A percentile compares a stretch with the other conserved stretches of the same genome.
Evolutionary conservation across 2,113 vertebrate species (phyloP).

Genomic region (Salvator merianae): DNA sequence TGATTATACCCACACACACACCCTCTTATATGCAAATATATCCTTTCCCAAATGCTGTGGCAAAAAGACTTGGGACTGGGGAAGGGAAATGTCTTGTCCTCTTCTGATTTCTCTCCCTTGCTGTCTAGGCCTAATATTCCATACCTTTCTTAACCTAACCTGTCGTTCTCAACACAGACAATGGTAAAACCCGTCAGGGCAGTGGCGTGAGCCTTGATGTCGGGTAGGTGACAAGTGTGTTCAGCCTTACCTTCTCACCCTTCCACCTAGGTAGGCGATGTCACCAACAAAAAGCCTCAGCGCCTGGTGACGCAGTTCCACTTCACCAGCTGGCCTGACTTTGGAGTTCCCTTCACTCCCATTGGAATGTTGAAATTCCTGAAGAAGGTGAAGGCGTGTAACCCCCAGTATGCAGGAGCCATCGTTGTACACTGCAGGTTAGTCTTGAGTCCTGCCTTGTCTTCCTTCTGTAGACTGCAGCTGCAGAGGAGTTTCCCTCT

Average conservation of each 20-base stretch:
- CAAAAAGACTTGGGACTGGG: background rate
- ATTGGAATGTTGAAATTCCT: conserved; percentile 99
- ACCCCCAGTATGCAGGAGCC: conserved; percentile 92
- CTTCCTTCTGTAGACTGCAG: too few relatives aligned
- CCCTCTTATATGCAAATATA: too few relatives aligned
- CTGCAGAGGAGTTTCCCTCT: too few relatives aligned
- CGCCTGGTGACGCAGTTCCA: conserved; percentile 97
- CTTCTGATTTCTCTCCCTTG: background rate
- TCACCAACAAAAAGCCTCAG: conserved; percentile 96
- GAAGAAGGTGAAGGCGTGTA: conserved; percentile 96
- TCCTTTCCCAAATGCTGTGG: background rate
- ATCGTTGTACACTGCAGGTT: conserved; percentile 99
- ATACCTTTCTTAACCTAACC: background rate
- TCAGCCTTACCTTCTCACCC: background rate
- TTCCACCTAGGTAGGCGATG: conserved; percentile 86
- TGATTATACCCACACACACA: too few relatives aligned
- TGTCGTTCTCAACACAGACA: too few relatives aligned
- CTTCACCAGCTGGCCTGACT: conserved; percentile 99
- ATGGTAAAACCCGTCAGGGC: background rate
- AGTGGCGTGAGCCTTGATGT: background rate
- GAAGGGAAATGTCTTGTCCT: background rate
- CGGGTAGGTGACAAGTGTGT: accelerated
- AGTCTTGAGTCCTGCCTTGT: conserved; percentile 23
- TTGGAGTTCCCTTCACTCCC: conserved; percentile 96
- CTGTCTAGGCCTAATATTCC: background rate